Base-by-base conservation (phyloP, 2,888 invertebrate genomes). In the Xanthia icteritia region DNA sequence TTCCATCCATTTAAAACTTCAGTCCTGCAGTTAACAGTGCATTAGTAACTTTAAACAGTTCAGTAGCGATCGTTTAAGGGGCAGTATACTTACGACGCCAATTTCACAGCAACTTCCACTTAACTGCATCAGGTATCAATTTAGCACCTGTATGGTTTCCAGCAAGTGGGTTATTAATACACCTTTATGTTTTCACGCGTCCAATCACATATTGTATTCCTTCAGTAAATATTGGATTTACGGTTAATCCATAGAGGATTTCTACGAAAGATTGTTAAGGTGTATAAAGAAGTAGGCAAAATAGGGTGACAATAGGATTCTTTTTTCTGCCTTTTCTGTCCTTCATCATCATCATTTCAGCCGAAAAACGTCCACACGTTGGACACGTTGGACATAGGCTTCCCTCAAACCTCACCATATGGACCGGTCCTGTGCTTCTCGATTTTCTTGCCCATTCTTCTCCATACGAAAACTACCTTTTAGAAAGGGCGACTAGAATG, bases 1-100 rank as follows among this genome's bases (percentile, higher is more conserved):
- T 56, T 17, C 45, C 31, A 54, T 45, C 64, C 8, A 54, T 69
- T 77, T 58, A 54, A 72, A 85, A 72, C 71, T 81, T 65, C 20
- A 77, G 6, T 69, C 20, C n/a, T 15, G 31, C 51, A 61, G 65
- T 39, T 60, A 74, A 74, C 65, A 39, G 23, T 76, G 36, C 42
- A 76, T 77, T 75, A 60, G 56, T n/a, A 76, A 83, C 78, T 82
- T 86, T 60, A 77, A 83, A 71, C 68, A 82, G 82, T 85, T 68
- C 73, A 77, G 13, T 3, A 68, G 8, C 27, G 51, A 79, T 88
- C 84, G 87, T 89, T 89, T 85, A 87, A 85, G 73, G 87, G 86
- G 81, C 86, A 89, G 81, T 86, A 81, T 90, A 90, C 87, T 88
- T 78, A 88, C 85, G 83, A 86, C 71, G 88, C 85, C 88, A 88